phyloP scores from a whole-genome alignment of 1,140 invertebrate genomes.

The Drosophila guanche region DNA sequence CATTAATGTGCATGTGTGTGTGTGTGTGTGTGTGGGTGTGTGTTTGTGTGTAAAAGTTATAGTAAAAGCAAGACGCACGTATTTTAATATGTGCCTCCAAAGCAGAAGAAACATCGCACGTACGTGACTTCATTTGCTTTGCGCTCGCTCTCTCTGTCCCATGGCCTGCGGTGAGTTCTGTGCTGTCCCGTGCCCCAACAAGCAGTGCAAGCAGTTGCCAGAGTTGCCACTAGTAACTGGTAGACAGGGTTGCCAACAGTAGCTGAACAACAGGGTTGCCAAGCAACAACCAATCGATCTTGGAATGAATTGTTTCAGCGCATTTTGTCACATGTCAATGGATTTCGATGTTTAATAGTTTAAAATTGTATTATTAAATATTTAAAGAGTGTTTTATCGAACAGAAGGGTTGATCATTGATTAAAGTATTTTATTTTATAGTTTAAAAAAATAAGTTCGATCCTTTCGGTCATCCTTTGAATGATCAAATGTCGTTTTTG shows the following conservation, averaged over 20 bases:
- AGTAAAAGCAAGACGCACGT: slow-evolving; percentile 79
- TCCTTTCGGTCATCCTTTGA: no score
- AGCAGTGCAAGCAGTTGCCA: background rate
- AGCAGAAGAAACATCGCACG: slow-evolving; percentile 83
- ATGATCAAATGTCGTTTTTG: no score
- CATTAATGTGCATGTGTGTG: slow-evolving; percentile 67
- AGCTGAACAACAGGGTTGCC: slow-evolving; percentile 8
- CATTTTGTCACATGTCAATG: no score
- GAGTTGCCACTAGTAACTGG: slow-evolving; percentile 14
- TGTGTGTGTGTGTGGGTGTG: slow-evolving; percentile 5
- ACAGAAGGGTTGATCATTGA: no score
- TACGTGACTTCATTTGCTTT: slow-evolving; percentile 82
- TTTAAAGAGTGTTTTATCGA: no score
- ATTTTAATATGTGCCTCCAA: slow-evolving; percentile 83
- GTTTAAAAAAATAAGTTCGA: no score
- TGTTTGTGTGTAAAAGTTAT: slow-evolving; percentile 69
- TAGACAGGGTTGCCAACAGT: slow-evolving; percentile 19
- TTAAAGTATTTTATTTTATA: no score
- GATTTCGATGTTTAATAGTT: no score
- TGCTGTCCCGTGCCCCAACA: slow-evolving; percentile 19
- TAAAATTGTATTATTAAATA: no score
- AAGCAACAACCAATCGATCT: background rate
- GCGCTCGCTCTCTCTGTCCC: slow-evolving; percentile 49
- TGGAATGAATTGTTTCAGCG: slow-evolving; percentile 2
- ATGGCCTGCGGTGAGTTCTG: slow-evolving; percentile 49